phyloP scores from a whole-genome alignment of 2,888 invertebrate genomes.

The Melitaea athalia region DNA sequence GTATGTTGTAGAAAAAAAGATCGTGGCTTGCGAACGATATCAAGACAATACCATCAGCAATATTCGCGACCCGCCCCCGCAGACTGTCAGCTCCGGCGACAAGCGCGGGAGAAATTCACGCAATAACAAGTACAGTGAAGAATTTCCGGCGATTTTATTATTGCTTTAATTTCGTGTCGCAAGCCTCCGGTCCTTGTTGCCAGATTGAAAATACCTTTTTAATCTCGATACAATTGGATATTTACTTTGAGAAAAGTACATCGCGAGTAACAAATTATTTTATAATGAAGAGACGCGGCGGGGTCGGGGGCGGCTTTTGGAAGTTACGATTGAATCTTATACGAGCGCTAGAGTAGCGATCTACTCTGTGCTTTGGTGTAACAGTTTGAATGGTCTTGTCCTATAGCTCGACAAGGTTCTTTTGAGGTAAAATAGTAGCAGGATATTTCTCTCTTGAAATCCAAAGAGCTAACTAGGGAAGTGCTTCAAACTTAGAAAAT shows the following conservation, averaged over 20 bases:
- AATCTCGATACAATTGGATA: constrained; percentile 7
- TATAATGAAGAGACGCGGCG: too few relatives aligned
- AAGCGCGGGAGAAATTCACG: constrained; percentile 23
- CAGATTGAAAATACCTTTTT: constrained; percentile 6
- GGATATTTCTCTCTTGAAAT: too few relatives aligned
- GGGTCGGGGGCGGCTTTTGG: too few relatives aligned
- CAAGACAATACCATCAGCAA: constrained; percentile 6
- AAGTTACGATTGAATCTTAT: too few relatives aligned
- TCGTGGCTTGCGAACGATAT: background rate
- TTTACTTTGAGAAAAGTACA: background rate
- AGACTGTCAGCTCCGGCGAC: constrained; percentile 22
- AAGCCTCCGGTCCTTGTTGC: background rate
- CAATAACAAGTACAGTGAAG: constrained; percentile 24
- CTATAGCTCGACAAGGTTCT: too few relatives aligned
- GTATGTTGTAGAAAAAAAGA: background rate
- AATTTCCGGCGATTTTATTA: constrained; percentile 24
- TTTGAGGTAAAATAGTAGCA: too few relatives aligned
- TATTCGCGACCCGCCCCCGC: constrained; percentile 9
- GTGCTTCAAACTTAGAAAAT: too few relatives aligned
- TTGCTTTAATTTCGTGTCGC: constrained; percentile 12
- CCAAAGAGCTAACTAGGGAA: too few relatives aligned
- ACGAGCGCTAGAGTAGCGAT: too few relatives aligned
- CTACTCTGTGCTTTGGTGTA: too few relatives aligned
- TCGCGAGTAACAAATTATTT: too few relatives aligned
- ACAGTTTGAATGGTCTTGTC: too few relatives aligned